Base-by-base conservation (phyloP, 2,797 vertebrate species). In the Sebastes trivittatus region DNA sequence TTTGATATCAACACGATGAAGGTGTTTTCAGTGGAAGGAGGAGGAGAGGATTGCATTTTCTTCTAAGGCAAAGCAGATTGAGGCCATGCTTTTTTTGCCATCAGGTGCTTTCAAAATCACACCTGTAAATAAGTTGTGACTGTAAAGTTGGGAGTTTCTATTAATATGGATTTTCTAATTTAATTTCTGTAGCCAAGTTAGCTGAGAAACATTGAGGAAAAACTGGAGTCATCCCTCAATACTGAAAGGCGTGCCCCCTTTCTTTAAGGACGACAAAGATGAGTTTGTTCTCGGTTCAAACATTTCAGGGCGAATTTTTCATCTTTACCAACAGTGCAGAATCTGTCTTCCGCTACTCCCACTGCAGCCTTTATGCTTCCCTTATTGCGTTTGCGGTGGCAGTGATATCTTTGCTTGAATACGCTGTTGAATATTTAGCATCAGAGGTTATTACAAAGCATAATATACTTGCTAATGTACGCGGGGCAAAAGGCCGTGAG, bases 401-500 rank as follows among this genome's bases (percentile, higher is more conserved):
- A 58, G 61, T 67, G 80, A 81, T 87, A 71, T 76, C 64, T 84
- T 69, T 83, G 78, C 81, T 90, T 89, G 81, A 84, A 88, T 72
- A 83, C 78, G 68, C 75, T 72, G 83, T 61, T 58, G 75, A 93
- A 92, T 94, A 92, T 93, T 87, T 83, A 80, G 75, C 80, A 83
- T 84, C 75, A n/a, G 72, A 84, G 79, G 76, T 81, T 74, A 91
- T 88, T 92, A 86, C 88, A 83, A 92, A 88, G 82, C 80, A 63
- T 89, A 85, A 91, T 91, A 82, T 81, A 86, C 87, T 90, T 77
- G 81, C 80, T 90, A 91, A 94, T 92, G 85, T 86, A 85, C 88
- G 74, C 10, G 3, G 90, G 87, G 81, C 90, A 89, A 88, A 91
- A 92, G 91, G 91, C 87, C 84, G 84, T 1, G 76, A 85, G 83